Evolutionary conservation across 2,113 vertebrate genomes (phyloP).

Genomic region (Prunella himalayana): DNA sequence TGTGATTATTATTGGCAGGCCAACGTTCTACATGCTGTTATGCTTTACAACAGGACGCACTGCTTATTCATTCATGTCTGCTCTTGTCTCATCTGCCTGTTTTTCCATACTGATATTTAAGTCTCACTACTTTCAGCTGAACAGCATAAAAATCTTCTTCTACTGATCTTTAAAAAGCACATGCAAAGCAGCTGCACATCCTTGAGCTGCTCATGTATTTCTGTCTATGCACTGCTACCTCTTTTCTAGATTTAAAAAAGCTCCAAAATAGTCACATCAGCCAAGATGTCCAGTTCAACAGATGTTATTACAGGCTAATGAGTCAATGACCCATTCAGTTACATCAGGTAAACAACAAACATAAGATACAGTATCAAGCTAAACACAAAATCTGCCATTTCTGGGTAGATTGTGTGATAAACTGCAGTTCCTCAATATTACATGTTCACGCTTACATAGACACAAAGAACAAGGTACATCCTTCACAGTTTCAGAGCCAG

Average conservation of each 20-base stretch:
- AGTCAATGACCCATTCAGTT: not conserved
- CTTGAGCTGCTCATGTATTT: not conserved
- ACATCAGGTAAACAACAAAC: not conserved
- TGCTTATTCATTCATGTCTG: not conserved
- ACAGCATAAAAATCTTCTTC: not conserved
- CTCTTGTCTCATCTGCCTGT: not conserved
- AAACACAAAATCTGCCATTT: not conserved
- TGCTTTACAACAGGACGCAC: not conserved
- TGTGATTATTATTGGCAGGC: not conserved
- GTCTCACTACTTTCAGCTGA: not conserved
- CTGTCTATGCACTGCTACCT: not conserved
- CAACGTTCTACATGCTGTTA: not conserved
- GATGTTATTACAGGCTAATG: not conserved
- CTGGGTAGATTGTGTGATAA: not conserved
- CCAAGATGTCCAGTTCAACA: not conserved
- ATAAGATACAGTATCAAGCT: not conserved
- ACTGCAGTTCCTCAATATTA: not conserved
- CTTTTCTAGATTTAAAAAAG: not conserved
- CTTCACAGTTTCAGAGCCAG: not conserved
- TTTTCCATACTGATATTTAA: not conserved
- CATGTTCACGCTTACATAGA: rapidly evolving
- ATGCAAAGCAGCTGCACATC: not conserved
- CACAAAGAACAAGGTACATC: not conserved
- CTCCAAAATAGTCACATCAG: not conserved
- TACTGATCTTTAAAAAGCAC: not conserved